phyloP scores from a whole-genome alignment of 2,113 vertebrate genomes.

The Lagenorhynchus albirostris region DNA sequence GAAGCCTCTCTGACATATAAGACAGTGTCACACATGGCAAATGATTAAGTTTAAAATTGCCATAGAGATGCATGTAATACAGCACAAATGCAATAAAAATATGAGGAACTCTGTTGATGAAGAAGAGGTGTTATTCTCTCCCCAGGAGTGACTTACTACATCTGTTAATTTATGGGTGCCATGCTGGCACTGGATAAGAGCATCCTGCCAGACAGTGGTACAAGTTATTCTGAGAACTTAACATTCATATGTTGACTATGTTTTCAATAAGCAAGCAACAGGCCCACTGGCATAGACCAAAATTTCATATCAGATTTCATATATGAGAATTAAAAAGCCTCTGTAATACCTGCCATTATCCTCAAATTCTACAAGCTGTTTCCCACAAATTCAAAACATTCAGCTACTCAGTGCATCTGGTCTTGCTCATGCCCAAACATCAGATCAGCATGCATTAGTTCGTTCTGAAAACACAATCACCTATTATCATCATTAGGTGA shows the following conservation, averaged over 20 bases:
- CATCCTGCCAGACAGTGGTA: neutral
- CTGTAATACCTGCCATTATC: neutral
- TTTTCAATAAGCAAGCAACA: neutral
- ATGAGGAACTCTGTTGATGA: too few species aligned
- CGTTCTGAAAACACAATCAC: neutral
- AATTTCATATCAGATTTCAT: neutral
- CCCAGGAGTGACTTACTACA: neutral
- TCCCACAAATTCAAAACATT: neutral
- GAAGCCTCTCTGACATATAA: neutral
- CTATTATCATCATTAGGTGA: neutral
- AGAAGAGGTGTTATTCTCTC: neutral
- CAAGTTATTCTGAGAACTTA: neutral
- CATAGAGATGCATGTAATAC: neutral
- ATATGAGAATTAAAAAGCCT: neutral
- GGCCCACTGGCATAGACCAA: neutral
- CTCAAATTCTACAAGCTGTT: neutral
- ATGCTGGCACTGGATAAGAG: rapidly evolving
- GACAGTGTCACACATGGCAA: neutral
- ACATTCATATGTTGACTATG: neutral
- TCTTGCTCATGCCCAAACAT: neutral
- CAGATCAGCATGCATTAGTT: neutral
- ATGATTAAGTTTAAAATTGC: neutral
- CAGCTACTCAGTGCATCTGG: neutral
- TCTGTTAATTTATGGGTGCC: neutral
- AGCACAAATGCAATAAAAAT: neutral